Evolutionary conservation across 1,140 invertebrate genomes (phyloP).

Genomic region (Rhopalosiphum padi): DNA sequence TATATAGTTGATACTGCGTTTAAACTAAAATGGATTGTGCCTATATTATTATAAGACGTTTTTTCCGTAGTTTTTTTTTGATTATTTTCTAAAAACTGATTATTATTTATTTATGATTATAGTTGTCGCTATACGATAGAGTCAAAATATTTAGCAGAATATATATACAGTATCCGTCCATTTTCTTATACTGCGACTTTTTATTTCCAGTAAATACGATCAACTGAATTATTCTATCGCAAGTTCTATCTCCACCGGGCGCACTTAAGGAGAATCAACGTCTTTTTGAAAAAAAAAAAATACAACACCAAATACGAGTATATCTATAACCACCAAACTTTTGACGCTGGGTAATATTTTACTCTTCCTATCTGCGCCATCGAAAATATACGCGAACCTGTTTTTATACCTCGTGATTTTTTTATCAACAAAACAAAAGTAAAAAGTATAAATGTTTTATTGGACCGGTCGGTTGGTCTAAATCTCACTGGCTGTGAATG

Average conservation of each 20-base stretch:
- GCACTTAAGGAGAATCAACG: background rate
- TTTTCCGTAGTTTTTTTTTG: background rate
- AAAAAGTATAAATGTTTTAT: background rate
- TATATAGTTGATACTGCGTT: background rate
- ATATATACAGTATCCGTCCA: background rate
- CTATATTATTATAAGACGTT: background rate
- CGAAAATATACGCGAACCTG: background rate
- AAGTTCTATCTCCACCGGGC: background rate
- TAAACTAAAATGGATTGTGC: background rate
- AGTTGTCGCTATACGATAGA: background rate
- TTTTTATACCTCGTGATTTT: background rate
- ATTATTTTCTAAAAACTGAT: background rate
- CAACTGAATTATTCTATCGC: background rate
- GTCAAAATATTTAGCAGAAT: background rate
- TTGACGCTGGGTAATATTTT: background rate
- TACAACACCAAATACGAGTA: no score
- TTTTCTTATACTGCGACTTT: background rate
- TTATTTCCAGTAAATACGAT: background rate
- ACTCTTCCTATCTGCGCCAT: background rate
- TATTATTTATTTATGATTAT: background rate
- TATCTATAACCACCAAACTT: background rate
- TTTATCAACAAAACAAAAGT: constrained; percentile 1
- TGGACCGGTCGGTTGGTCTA: background rate
- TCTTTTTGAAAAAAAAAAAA: background rate
- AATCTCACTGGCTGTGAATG: background rate